phyloP scores from a whole-genome alignment of 1,140 invertebrate genomes.

The Eciton burchellii region DNA sequence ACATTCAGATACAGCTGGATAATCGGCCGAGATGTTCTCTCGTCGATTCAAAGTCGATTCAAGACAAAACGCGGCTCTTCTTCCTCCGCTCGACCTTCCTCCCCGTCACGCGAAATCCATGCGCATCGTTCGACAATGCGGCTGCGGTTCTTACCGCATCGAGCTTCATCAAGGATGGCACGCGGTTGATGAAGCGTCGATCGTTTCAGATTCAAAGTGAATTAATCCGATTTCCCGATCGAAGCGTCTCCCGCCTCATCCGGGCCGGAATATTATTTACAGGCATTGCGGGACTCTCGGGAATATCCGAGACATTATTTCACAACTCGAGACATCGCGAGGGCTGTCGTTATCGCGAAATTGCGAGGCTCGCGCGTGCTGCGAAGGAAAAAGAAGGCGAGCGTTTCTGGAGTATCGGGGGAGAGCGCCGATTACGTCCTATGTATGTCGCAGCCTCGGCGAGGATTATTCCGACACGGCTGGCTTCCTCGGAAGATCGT shows the following conservation, averaged over 20 bases:
- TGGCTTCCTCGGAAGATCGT: slow-evolving; percentile 39
- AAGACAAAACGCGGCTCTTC: slow-evolving; percentile 31
- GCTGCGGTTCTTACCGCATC: slow-evolving; percentile 11
- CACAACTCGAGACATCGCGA: not conserved
- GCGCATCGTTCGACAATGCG: not conserved
- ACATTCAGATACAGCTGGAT: slow-evolving; percentile 35
- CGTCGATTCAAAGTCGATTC: slow-evolving; percentile 48
- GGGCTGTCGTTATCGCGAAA: not conserved
- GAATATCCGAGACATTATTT: no score
- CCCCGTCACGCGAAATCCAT: slow-evolving; percentile 3
- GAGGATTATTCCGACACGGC: slow-evolving; percentile 41
- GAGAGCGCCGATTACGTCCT: slow-evolving; percentile 20
- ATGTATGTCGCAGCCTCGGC: slow-evolving; percentile 51
- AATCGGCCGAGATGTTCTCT: slow-evolving; percentile 16
- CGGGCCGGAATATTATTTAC: no score
- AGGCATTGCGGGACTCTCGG: no score
- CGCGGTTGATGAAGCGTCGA: slow-evolving; percentile 15
- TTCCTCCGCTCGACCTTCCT: not conserved
- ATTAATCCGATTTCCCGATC: no score
- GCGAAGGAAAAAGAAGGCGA: not conserved
- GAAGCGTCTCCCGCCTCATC: no score
- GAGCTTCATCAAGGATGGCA: not conserved
- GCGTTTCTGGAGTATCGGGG: not conserved
- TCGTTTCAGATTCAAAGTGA: not conserved
- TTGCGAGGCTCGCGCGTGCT: not conserved